These are phyloP conservation scores for Apeltes quadracus DNA, from an alignment of 2,113 vertebrate species.

Conservation along the genomic window DNA sequence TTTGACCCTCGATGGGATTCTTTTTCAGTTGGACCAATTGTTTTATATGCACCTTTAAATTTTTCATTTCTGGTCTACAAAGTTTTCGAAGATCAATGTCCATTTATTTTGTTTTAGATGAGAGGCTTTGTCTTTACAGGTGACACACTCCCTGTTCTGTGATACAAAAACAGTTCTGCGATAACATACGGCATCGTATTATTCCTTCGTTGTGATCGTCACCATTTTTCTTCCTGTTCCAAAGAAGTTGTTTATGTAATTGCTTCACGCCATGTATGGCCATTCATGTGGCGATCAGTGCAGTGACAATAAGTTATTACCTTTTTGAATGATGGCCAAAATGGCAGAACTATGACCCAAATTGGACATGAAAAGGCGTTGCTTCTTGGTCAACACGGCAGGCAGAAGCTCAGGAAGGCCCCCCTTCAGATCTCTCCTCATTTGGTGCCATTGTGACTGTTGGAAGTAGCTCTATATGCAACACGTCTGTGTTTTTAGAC, in stretches of 20 bases:
- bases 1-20: neutral
- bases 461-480: neutral
- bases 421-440: neutral
- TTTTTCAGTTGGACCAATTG: neutral
- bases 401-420: neutral
- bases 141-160: neutral
- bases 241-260: neutral
- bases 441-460: neutral
- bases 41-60: neutral
- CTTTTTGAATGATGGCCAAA: slow-evolving; percentile 2
- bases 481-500: neutral
- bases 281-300: neutral
- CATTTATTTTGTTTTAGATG: neutral
- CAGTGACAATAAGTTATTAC: neutral
- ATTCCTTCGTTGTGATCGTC: neutral
- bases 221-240: neutral
- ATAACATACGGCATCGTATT: neutral
- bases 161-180: neutral
- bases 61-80: neutral
- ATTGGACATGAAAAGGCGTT: neutral
- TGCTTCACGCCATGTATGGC: neutral
- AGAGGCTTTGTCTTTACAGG: slow-evolving; percentile 7
- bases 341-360: neutral
- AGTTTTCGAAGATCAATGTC: neutral
- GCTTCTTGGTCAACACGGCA: neutral